Evolutionary conservation across 2,888 invertebrate species (phyloP).

Genomic region (Eumerus sabulonum): DNA sequence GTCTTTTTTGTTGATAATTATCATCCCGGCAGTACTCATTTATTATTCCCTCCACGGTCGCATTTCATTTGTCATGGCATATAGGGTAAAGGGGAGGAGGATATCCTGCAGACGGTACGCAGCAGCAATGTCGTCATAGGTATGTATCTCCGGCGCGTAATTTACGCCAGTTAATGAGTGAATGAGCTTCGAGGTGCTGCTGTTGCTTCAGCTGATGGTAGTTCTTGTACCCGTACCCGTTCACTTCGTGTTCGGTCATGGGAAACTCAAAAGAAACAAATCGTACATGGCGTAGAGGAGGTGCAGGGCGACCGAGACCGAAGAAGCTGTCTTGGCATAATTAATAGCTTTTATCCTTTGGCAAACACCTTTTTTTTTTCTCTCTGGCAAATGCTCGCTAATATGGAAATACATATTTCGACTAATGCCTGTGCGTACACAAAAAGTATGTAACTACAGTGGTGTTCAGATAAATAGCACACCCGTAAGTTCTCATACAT

Average conservation of each 20-base stretch:
- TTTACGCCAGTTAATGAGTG: constrained; percentile 68
- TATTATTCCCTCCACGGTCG: constrained; percentile 68
- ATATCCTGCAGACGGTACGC: constrained; percentile 61
- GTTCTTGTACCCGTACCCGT: neutral
- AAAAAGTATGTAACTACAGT: too few species aligned
- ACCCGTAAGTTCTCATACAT: too few species aligned
- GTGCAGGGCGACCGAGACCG: neutral
- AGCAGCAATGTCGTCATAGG: neutral
- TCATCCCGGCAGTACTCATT: constrained; percentile 62
- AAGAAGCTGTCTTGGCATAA: constrained; percentile 52
- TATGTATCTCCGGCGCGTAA: constrained; percentile 37
- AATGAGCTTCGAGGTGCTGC: constrained; percentile 60
- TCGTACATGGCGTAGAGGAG: constrained; percentile 3
- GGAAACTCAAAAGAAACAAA: too few species aligned
- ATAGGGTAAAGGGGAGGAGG: constrained; percentile 31
- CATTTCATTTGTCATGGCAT: constrained; percentile 58
- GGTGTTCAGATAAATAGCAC: too few species aligned
- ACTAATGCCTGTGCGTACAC: constrained; percentile 13
- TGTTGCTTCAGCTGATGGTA: too few species aligned
- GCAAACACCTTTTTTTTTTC: constrained; percentile 53
- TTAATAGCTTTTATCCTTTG: constrained; percentile 61
- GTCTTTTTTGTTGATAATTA: constrained; percentile 59
- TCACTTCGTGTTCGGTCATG: neutral
- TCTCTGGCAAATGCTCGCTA: constrained; percentile 58
- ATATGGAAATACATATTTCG: constrained; percentile 46